These are phyloP conservation scores for Mystacornis crossleyi DNA, from an alignment of 2,113 vertebrate species.

Conservation along the genomic window DNA sequence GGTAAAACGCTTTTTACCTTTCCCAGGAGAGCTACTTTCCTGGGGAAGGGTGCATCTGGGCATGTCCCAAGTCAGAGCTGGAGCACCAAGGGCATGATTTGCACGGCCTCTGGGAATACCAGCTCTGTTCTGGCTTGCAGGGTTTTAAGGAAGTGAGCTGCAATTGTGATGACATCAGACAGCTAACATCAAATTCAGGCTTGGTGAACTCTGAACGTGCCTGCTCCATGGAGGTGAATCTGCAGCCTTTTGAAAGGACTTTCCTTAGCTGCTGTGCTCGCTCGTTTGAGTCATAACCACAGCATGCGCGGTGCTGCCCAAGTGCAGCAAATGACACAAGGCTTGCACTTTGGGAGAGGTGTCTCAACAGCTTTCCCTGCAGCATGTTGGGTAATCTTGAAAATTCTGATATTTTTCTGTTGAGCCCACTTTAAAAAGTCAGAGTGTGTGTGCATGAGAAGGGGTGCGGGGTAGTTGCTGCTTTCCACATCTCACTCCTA, in stretches of 20 bases:
- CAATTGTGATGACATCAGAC: background rate
- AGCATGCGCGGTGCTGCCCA: rapidly evolving
- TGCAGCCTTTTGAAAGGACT: background rate
- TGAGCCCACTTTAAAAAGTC: background rate
- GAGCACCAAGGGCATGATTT: background rate
- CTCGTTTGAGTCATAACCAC: background rate
- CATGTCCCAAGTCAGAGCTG: background rate
- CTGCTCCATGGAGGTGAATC: background rate
- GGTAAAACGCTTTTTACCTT: background rate
- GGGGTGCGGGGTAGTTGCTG: rapidly evolving
- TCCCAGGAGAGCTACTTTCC: background rate
- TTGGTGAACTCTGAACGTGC: background rate
- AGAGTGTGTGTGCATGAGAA: background rate
- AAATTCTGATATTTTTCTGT: background rate
- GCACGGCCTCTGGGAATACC: background rate
- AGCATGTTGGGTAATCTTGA: background rate
- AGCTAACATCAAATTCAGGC: background rate
- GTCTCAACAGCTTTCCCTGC: background rate
- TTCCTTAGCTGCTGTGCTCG: background rate
- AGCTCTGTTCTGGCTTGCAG: slow-evolving; percentile 37
- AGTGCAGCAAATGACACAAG: background rate
- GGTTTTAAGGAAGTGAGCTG: background rate
- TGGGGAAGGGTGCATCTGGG: background rate
- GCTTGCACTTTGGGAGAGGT: background rate
- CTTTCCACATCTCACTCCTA: background rate